Conservation (phyloP, 1,140 invertebrate species). For the Atta cephalotes region DNA sequence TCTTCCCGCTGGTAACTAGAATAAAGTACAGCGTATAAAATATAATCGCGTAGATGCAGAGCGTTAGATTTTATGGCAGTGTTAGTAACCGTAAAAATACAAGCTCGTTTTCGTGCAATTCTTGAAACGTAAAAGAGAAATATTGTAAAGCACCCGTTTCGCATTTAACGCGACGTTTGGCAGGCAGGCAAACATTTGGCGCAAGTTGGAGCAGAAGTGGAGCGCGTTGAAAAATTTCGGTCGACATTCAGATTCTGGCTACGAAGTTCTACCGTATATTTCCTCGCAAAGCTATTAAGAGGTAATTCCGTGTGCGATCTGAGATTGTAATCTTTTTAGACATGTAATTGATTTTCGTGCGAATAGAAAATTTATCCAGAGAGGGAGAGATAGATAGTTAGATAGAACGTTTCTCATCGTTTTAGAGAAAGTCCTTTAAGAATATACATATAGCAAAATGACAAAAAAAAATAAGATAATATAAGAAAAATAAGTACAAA, state of each 20-base stretch:
- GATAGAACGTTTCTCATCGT: no score
- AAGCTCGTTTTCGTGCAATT: slow-evolving; percentile 18
- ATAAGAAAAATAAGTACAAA: no score
- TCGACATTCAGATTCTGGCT: slow-evolving; percentile 2
- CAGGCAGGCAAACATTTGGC: slow-evolving; percentile 43
- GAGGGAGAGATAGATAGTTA: neutral
- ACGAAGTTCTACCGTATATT: neutral
- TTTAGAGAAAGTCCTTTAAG: no score
- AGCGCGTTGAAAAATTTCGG: slow-evolving; percentile 57
- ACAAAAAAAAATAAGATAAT: no score
- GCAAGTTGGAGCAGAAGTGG: slow-evolving; percentile 17
- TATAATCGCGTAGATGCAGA: neutral
- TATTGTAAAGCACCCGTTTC: neutral
- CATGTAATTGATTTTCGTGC: slow-evolving; percentile 19
- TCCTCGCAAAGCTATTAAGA: neutral
- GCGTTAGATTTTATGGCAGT: slow-evolving; percentile 23
- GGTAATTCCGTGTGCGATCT: neutral
- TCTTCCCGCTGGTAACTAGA: neutral
- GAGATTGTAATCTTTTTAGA: neutral
- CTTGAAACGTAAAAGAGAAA: slow-evolving; percentile 6
- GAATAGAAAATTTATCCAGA: slow-evolving; percentile 7
- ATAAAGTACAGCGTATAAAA: slow-evolving; percentile 10
- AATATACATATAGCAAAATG: no score
- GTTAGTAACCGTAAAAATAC: slow-evolving; percentile 42
- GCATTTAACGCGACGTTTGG: slow-evolving; percentile 23